Evolutionary conservation across 2,113 vertebrate species (phyloP), one percentile per base, ranked within the genome.

Genomic region (Tapirus terrestris): DNA sequence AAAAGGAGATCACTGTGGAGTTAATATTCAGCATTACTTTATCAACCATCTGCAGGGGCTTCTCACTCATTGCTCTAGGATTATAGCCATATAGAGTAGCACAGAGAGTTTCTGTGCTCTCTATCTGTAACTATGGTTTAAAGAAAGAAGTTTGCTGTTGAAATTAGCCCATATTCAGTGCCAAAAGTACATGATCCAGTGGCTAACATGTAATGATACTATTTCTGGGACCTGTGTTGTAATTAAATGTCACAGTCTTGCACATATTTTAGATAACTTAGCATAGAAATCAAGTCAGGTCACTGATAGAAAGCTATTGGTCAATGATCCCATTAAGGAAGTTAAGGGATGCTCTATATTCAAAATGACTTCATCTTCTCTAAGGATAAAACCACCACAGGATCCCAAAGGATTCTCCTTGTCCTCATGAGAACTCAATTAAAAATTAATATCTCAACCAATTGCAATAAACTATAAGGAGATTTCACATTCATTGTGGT

Each of bases 271-370:
- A 84, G 79, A 93, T 84, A 95, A 94, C 88, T 80, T 76, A 93
- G 97, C 98, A 96, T 51, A 92, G 94, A 97, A 98, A 94, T 96
- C 91, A 98, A 97, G 89, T 98, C 96, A 98, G 97, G 98, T 98
- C 97, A 98, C 97, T 75, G 94, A 80, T 93, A 96, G 97, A 98
- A 31, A 98, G 97, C 96, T 98, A 96, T 97, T 98, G 98, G 98
- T 98, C 98, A 98, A 90, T 97, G 98, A 99, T 98, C 98, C 98
- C 98, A 98, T 98, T 98, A 98, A 98, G 98, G 98, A 98, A 97
- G 97, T 98, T 98, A 98, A 97, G 95, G 25, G 80, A 98, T 98
- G 96, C 79, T 97, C 96, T 98, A 95, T 93, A 93, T 96, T 98
- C 86, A 98, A 98, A 98, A 97, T 97, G 93, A 98, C 93, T 98